phyloP scores from a whole-genome alignment of 2,113 vertebrate genomes.

The Forbesichthys papilliferus region DNA sequence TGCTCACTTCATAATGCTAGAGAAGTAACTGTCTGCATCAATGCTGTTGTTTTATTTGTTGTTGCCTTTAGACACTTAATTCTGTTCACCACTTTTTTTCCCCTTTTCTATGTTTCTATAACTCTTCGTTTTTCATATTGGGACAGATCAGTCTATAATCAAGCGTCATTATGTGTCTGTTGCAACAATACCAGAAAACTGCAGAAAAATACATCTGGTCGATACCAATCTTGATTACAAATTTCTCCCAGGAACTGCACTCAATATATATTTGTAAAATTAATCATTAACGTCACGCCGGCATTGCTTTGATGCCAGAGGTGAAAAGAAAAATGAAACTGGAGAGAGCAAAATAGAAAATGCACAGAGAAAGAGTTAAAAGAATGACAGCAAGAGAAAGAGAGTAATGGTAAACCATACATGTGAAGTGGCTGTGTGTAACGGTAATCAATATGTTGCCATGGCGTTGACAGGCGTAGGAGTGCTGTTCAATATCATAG shows the following conservation, averaged over 20 bases:
- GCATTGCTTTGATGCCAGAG: background rate
- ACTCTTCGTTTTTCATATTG: slow-evolving; percentile 16
- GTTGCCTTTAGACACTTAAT: slow-evolving; percentile 35
- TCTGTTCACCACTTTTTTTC: background rate
- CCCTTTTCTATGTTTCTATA: background rate
- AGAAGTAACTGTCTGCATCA: slow-evolving; percentile 7
- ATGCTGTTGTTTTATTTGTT: background rate
- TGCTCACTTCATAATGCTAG: slow-evolving; percentile 32
- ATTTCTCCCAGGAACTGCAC: slow-evolving; percentile 60
- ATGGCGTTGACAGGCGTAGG: slow-evolving; percentile 48
- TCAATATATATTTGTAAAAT: slow-evolving; percentile 66
- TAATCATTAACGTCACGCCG: slow-evolving; percentile 59
- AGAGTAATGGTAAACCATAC: slow-evolving; percentile 31
- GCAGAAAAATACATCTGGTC: slow-evolving; percentile 57
- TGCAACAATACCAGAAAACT: slow-evolving; percentile 47
- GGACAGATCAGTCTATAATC: slow-evolving; percentile 46
- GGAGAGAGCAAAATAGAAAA: slow-evolving; percentile 33
- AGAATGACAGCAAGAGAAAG: background rate
- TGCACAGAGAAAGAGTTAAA: slow-evolving; percentile 14
- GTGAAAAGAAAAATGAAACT: background rate
- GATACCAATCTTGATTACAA: slow-evolving; percentile 62
- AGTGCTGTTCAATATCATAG: slow-evolving; percentile 47
- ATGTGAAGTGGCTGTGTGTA: slow-evolving; percentile 50
- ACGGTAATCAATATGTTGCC: slow-evolving; percentile 52
- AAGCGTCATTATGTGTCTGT: slow-evolving; percentile 51